Evolutionary conservation across 1,140 invertebrate genomes (phyloP), one percentile per base, ranked within the genome.

Genomic region (Drosophila saltans): DNA sequence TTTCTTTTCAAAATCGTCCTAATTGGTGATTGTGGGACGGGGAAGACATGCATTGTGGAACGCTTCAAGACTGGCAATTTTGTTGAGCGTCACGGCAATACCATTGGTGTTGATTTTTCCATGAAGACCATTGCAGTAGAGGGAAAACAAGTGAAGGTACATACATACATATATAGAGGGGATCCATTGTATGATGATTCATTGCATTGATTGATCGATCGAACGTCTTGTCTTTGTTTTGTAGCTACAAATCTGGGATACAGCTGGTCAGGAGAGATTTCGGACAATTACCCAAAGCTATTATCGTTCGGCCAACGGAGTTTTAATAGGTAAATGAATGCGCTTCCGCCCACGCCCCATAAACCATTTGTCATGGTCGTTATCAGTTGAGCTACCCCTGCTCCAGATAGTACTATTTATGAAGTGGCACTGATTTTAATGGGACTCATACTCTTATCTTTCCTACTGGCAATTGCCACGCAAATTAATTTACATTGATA

Each of bases 71-170:
- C 97, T 65, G 98, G 98, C 69, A 98, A 96, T 72, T 99, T 97
- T 91, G 96, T 98, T 67, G 97, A 98, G 93, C 95, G 96, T 80
- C 97, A 98, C 93, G 97, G 97, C 24, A 98, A 97, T 90, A 98
- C 98, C 28, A 98, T 99, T 84, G 98, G 98, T 59, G 98, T 99
- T 30, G 98, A 99, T 93, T 99, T 98, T 93, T 98, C 97, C 67
- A 98, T 98, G 97, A 98, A 98, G 95, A 98, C 97, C 26, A 94
- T 99, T 7, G 94, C 96, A 65, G 95, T 99, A 57, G 97, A 98
- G 93, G 96, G 96, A 11, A 98, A 98, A 93, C 96, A 96, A 94
- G 96, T 98, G 66, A 98, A 99, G 95, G 97, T 98, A 93, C 4
- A 30, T 30, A 30, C 4, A 30, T 30, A 0, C 4, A 48, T 6